Evolutionary conservation across 2,113 vertebrate genomes (phyloP).

Genomic region (Lycaon pictus): DNA sequence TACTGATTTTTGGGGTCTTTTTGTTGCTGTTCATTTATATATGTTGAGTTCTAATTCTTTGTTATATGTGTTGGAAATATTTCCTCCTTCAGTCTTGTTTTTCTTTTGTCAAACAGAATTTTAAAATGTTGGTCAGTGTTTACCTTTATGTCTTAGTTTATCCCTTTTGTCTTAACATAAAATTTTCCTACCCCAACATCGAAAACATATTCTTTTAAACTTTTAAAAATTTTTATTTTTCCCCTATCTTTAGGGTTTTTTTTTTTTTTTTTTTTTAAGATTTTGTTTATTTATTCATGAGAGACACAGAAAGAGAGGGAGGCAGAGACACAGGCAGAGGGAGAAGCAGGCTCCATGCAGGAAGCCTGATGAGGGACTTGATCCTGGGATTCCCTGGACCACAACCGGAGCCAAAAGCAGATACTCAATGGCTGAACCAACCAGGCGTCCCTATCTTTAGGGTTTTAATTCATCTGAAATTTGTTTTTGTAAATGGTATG

Average conservation of each 20-base stretch:
- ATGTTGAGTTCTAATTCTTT: neutral
- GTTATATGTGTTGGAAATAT: neutral
- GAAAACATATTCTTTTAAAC: neutral
- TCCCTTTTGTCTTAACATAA: neutral
- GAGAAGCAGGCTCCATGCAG: too few species aligned
- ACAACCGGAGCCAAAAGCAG: too few species aligned
- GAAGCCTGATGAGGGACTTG: too few species aligned
- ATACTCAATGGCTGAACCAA: too few species aligned
- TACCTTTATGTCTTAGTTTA: neutral
- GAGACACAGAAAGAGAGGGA: too few species aligned
- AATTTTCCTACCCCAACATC: neutral
- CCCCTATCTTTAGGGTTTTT: neutral
- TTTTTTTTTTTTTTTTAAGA: too few species aligned
- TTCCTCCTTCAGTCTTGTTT: neutral
- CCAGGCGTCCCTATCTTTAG: neutral
- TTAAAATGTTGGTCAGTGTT: conserved; percentile 6
- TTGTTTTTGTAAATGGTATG: neutral
- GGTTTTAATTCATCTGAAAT: conserved; percentile 16
- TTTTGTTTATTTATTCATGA: too few species aligned
- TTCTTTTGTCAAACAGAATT: neutral
- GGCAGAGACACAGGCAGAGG: too few species aligned
- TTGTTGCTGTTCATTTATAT: neutral
- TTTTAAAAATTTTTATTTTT: neutral
- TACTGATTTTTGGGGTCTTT: neutral
- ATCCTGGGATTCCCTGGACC: too few species aligned